These are phyloP conservation scores for Alligator mississippiensis DNA, from an alignment of 2,113 vertebrate genomes.

Conservation along the genomic window DNA sequence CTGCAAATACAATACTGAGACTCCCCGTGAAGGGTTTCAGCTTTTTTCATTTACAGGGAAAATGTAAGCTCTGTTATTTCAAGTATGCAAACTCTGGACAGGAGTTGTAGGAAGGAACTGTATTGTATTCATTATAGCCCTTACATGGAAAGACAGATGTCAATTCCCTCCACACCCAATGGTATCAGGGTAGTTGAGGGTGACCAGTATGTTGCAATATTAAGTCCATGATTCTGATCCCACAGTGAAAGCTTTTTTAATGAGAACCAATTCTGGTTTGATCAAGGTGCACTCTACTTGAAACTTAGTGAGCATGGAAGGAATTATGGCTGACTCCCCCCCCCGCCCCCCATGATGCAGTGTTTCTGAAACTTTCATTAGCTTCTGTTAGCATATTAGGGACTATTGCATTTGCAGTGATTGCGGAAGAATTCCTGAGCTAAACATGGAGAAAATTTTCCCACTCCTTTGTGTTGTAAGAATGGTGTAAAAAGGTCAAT, in stretches of 20 bases:
- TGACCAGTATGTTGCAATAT: neutral
- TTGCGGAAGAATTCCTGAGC: neutral
- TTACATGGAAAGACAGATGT: too few relatives aligned
- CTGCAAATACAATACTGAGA: neutral
- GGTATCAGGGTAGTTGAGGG: neutral
- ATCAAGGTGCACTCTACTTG: neutral
- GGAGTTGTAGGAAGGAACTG: neutral
- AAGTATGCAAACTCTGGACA: neutral
- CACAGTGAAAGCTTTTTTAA: neutral
- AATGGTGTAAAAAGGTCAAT: neutral
- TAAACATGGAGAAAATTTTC: neutral
- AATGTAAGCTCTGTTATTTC: neutral
- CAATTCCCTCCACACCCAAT: neutral
- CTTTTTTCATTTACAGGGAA: neutral
- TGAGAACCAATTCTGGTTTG: neutral
- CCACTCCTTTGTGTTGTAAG: neutral
- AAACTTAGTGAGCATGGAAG: neutral
- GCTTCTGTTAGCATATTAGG: neutral
- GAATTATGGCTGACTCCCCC: neutral
- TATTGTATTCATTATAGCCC: neutral
- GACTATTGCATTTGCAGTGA: neutral
- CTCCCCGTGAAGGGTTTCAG: neutral
- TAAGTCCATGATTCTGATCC: neutral
- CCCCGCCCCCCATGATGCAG: too few relatives aligned
- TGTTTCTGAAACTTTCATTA: neutral